phyloP scores from a whole-genome alignment of 2,888 invertebrate species.

The Cotesia congregata region DNA sequence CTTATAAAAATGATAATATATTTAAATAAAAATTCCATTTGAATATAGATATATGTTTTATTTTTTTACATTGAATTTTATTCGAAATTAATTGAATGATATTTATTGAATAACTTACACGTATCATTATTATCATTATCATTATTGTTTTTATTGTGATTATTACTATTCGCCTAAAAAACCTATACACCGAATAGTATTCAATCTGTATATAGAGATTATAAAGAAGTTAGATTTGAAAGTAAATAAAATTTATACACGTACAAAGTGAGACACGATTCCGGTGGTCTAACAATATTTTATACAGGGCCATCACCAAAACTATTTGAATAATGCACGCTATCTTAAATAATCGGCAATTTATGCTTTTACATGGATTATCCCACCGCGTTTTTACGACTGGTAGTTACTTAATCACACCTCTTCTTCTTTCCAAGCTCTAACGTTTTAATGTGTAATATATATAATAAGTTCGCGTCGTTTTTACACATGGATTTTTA shows the following conservation, averaged over 20 bases:
- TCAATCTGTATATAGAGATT: not conserved
- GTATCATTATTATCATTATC: not conserved
- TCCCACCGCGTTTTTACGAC: conserved; percentile 58
- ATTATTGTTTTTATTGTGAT: no score
- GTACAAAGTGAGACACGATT: conserved; percentile 43
- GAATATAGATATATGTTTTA: not conserved
- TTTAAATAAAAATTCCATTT: not conserved
- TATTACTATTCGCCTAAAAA: not conserved
- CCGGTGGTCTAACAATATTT: conserved; percentile 63
- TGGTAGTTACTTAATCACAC: conserved; percentile 63
- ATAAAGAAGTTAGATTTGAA: not conserved
- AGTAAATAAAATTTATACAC: conserved; percentile 11
- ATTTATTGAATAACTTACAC: not conserved
- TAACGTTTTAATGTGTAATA: not conserved
- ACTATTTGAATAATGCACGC: conserved; percentile 61
- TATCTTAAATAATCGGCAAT: conserved; percentile 64
- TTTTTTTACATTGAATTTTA: conserved; percentile 7
- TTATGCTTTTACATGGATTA: conserved; percentile 65
- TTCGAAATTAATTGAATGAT: conserved; percentile 13
- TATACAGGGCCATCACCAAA: conserved; percentile 59
- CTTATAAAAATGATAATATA: not conserved
- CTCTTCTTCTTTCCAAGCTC: not conserved
- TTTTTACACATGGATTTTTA: not conserved
- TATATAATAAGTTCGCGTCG: not conserved
- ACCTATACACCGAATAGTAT: not conserved